Evolutionary conservation across 2,797 vertebrate species (phyloP), one percentile per base, ranked within the genome.

Genomic region (Microctenopoma lineatum): DNA sequence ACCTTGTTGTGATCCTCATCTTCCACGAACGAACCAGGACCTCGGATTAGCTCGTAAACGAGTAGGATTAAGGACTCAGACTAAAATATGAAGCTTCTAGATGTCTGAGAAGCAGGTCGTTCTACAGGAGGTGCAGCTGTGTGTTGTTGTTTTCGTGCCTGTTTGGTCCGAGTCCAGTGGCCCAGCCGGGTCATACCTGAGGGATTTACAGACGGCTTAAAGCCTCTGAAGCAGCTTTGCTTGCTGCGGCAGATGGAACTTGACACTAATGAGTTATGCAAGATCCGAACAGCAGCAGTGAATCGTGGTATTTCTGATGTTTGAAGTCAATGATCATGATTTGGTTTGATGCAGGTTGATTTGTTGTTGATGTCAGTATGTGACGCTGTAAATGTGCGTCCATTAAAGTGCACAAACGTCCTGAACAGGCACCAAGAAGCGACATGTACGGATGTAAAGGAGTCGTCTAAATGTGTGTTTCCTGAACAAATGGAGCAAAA

Each of bases 171-270:
- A 71, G 54, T 86, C 80, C 84, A 80, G 60, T 1, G 41, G 18
- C 14, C 1, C 21, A 2, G 63, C 0, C 4, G 66, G 5, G 41
- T 69, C 84, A 87, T 88, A 60, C 80, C 80, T 77, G 54, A 77
- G 60, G 80, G 87, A 91, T 92, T 91, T 90, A 86, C 89, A 90
- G 77, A 44, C 14, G 57, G 61, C 80, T 88, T 87, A 77, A 74
- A 80, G 63, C 66, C n/a, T 85, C 47, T 79, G 70, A 77, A 70
- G 81, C 53, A 77, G 79, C 78, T 83, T 81, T 80, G 21, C 21
- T 56, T 39, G 7, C 74, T 67, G 39, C 69, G 69, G 68, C 62
- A 63, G 72, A 58, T 55, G 70, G 52, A 71, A 78, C 61, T 76
- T 42, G 53, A 75, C 6, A 41, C 52, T 65, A 75, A 84, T 38